These are phyloP conservation scores for Cinara cedri DNA, from an alignment of 2,888 invertebrate genomes.

Conservation along the genomic window DNA sequence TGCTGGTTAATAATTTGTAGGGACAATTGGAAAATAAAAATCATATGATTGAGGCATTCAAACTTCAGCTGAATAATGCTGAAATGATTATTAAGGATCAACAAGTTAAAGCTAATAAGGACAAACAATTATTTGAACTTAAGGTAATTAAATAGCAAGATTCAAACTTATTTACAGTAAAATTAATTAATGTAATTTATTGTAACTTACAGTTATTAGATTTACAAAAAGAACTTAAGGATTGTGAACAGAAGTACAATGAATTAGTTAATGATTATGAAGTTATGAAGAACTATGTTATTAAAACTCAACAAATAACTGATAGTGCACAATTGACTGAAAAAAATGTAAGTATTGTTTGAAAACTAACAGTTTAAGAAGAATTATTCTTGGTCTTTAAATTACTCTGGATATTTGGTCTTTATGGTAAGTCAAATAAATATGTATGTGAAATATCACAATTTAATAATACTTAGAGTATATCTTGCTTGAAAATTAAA, in stretches of 20 bases:
- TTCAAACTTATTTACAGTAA: neutral
- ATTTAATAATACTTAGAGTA: no score
- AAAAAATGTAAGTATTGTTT: slow-evolving; percentile 26
- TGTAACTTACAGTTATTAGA: slow-evolving; percentile 26
- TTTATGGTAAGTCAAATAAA: neutral
- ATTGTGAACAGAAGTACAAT: slow-evolving; percentile 1
- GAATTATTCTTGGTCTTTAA: neutral
- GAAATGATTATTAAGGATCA: neutral
- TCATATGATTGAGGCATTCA: slow-evolving; percentile 14
- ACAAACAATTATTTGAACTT: slow-evolving; percentile 19
- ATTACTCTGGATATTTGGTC: neutral
- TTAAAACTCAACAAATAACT: slow-evolving; percentile 22
- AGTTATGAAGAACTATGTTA: slow-evolving; percentile 19
- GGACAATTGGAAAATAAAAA: slow-evolving; percentile 41
- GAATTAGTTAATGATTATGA: slow-evolving; percentile 46
- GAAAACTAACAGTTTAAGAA: neutral
- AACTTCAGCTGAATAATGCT: neutral
- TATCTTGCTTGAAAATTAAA: no score
- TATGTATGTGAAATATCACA: no score
- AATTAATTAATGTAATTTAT: neutral
- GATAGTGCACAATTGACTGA: slow-evolving; percentile 11
- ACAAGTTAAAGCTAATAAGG: slow-evolving; percentile 7
- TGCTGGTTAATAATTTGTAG: slow-evolving; percentile 24
- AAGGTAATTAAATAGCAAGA: neutral
- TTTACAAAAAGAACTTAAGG: slow-evolving; percentile 23